These are phyloP conservation scores for Caradrina clavipalpis DNA, from an alignment of 2,888 invertebrate genomes.

Conservation along the genomic window DNA sequence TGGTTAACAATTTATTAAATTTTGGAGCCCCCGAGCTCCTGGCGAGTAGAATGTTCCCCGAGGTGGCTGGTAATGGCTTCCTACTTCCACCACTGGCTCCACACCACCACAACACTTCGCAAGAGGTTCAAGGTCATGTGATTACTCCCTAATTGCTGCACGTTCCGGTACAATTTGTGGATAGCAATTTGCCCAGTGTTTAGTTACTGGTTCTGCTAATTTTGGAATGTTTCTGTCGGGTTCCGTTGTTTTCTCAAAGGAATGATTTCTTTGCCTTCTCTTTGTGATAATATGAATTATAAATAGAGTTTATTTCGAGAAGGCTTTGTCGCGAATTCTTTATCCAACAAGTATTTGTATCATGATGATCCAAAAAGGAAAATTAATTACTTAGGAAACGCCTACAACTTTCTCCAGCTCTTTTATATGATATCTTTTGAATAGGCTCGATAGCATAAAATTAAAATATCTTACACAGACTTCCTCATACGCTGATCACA, in stretches of 20 bases:
- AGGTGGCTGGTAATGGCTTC: constrained; percentile 51
- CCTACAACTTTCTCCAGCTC: background rate
- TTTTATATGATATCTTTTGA: no score
- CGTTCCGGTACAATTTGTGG: constrained; percentile 27
- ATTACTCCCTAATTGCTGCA: constrained; percentile 49
- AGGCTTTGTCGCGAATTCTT: no score
- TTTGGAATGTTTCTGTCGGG: constrained; percentile 19
- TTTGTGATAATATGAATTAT: constrained; percentile 1
- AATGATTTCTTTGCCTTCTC: constrained; percentile 21
- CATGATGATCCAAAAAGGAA: background rate
- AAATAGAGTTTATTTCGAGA: background rate
- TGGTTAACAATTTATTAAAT: constrained; percentile 67
- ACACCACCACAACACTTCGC: constrained; percentile 31
- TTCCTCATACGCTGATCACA: no score
- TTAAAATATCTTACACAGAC: background rate
- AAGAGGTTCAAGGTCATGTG: constrained; percentile 37
- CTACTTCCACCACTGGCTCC: constrained; percentile 25
- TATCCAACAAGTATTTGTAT: no score
- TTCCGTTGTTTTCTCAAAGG: constrained; percentile 10
- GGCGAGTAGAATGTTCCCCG: constrained; percentile 43
- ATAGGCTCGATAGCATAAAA: no score
- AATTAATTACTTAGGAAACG: background rate
- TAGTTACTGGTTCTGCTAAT: constrained; percentile 28
- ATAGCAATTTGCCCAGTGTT: constrained; percentile 49
- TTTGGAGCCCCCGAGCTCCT: constrained; percentile 53